A percentile compares a stretch with the other conserved stretches of the same genome.
phyloP scores from a whole-genome alignment of 1,140 invertebrate genomes.

The Drosophila carrolli region DNA sequence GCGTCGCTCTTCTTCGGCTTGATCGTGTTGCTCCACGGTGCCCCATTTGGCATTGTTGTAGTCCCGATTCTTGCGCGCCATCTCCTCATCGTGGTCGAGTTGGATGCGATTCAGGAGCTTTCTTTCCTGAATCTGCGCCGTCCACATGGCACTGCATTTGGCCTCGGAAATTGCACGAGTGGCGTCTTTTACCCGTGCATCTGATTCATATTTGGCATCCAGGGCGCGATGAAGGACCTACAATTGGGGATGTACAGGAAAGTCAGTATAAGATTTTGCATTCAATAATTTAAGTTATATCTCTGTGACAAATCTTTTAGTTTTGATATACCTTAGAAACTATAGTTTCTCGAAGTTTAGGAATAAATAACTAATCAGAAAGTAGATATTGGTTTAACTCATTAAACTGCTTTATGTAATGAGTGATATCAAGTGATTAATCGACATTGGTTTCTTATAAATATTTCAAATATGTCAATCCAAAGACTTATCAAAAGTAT shows the following conservation, averaged over 20 bases:
- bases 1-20: constrained; percentile 37
- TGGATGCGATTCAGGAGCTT: constrained; percentile 36
- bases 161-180: constrained; percentile 58
- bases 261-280: too few species aligned
- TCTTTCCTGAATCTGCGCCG: constrained; percentile 57
- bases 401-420: too few species aligned
- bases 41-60: constrained; percentile 69
- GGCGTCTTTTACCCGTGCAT: constrained; percentile 55
- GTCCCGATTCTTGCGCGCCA: constrained; percentile 48
- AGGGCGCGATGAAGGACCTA: constrained; percentile 13
- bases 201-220: constrained; percentile 54
- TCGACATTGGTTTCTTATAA: too few species aligned
- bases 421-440: too few species aligned
- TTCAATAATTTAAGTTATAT: too few species aligned
- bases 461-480: too few species aligned
- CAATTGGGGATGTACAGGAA: neutral
- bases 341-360: too few species aligned
- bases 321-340: too few species aligned
- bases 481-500: too few species aligned
- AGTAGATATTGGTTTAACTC: too few species aligned
- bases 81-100: constrained; percentile 28
- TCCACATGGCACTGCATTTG: constrained; percentile 74
- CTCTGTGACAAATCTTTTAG: too few species aligned
- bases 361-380: too few species aligned
- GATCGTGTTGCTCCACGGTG: constrained; percentile 44